phyloP scores from a whole-genome alignment of 1,140 invertebrate genomes.

The Drosophila ficusphila region DNA sequence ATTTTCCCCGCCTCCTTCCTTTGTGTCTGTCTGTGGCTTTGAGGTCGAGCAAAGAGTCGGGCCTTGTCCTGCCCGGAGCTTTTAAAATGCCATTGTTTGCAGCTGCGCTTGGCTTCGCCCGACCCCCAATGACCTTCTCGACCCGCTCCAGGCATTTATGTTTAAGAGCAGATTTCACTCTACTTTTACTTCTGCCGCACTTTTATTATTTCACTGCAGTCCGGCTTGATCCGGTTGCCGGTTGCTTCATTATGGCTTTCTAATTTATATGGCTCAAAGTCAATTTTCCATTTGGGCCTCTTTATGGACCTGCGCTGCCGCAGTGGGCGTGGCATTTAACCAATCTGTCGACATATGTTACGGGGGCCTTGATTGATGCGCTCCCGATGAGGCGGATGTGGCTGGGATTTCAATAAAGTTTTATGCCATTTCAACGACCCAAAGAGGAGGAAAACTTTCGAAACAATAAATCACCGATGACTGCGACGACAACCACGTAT shows the following conservation, averaged over 20 bases:
- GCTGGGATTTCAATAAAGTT: conserved; percentile 67
- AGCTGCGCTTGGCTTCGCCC: conserved; percentile 66
- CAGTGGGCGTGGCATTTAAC: conserved; percentile 54
- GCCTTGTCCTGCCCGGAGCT: conserved; percentile 49
- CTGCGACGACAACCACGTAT: conserved; percentile 57
- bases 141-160: conserved; percentile 22
- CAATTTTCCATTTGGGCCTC: conserved; percentile 35
- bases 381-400: conserved; percentile 43
- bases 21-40: conserved; percentile 24
- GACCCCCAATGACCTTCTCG: conserved; percentile 53
- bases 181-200: neutral
- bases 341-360: conserved; percentile 51
- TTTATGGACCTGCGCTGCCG: conserved; percentile 30
- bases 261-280: conserved; percentile 45
- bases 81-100: conserved; percentile 80
- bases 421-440: conserved; percentile 51
- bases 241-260: conserved; percentile 27
- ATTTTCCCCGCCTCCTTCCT: conserved; percentile 4
- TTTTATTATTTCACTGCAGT: conserved; percentile 23
- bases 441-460: conserved; percentile 43
- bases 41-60: conserved; percentile 15
- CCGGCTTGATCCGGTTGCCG: neutral
- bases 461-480: conserved; percentile 73
- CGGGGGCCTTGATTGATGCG: conserved; percentile 34
- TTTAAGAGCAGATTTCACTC: conserved; percentile 37